Percentiles rank a stretch among this genome's conserved stretches.
Evolutionary conservation across 2,888 invertebrate species (phyloP).

Genomic region (Sericinus montela): DNA sequence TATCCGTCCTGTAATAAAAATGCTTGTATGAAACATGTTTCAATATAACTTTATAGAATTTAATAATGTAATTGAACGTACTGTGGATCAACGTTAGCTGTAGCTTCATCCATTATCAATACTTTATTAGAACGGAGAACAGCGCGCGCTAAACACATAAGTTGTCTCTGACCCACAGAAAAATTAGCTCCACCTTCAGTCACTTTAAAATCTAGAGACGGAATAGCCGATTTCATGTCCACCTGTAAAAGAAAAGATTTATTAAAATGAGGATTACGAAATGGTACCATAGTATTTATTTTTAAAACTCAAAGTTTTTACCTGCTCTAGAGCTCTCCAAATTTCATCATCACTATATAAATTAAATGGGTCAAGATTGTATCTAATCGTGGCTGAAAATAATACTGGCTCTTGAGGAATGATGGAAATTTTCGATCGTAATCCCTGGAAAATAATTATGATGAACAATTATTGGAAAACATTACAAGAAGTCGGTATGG

Average conservation of each 20-base stretch:
- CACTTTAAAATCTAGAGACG: constrained; percentile 83
- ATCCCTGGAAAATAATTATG: constrained; percentile 55
- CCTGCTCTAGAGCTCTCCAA: constrained; percentile 87
- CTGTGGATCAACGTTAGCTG: constrained; percentile 95
- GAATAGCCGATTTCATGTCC: constrained; percentile 84
- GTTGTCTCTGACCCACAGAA: constrained; percentile 94
- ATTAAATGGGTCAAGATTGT: constrained; percentile 88
- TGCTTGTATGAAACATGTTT: not conserved
- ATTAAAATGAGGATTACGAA: not conserved
- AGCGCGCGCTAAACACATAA: constrained; percentile 93
- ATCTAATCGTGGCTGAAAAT: constrained; percentile 78
- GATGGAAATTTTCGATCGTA: constrained; percentile 81
- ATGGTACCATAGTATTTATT: not conserved
- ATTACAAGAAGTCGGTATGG: no score
- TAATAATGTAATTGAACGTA: constrained; percentile 34
- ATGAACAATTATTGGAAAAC: no score
- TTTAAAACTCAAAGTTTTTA: constrained; percentile 32
- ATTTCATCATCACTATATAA: constrained; percentile 83
- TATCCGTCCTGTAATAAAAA: constrained; percentile 80
- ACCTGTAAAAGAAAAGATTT: constrained; percentile 69
- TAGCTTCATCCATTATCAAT: constrained; percentile 94
- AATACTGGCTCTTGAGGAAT: constrained; percentile 89
- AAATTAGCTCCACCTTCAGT: constrained; percentile 89
- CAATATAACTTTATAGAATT: not conserved
- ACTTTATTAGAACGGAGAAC: constrained; percentile 91